These are phyloP conservation scores for Sebastes hubbsi DNA, from an alignment of 2,797 vertebrate species.

Conservation along the genomic window DNA sequence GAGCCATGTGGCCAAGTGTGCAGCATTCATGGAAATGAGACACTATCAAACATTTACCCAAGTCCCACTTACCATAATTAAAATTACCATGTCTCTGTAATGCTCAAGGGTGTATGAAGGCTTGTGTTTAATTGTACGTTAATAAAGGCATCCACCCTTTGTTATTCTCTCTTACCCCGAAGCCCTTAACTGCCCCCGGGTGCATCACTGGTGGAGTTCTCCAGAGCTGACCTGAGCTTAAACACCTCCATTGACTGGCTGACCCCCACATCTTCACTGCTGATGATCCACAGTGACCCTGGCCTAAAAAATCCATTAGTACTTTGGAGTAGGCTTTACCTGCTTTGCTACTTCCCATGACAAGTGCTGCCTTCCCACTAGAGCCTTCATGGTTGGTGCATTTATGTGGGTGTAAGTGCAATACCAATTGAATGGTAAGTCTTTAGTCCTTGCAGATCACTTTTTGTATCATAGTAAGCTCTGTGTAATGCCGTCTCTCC, in stretches of 20 bases:
- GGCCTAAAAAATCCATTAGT: conserved; percentile 60
- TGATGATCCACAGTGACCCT: conserved; percentile 56
- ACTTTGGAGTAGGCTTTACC: conserved; percentile 43
- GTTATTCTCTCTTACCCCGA: not conserved
- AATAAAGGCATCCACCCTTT: conserved; percentile 24
- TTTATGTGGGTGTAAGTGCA: conserved; percentile 40
- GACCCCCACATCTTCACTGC: conserved; percentile 56
- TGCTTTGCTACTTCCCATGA: conserved; percentile 42
- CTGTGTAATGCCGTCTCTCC: conserved; percentile 16
- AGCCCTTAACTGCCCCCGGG: not conserved
- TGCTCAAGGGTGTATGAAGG: conserved; percentile 2
- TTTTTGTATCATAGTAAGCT: conserved; percentile 34
- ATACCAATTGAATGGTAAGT: conserved; percentile 38
- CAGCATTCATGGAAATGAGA: conserved; percentile 33
- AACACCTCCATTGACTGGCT: conserved; percentile 58
- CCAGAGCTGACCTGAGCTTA: conserved; percentile 28
- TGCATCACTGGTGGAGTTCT: conserved; percentile 29
- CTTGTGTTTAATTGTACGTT: conserved; percentile 35
- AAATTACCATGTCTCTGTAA: conserved; percentile 22
- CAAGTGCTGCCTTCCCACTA: conserved; percentile 33
- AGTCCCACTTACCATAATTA: conserved; percentile 33
- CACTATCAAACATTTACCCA: conserved; percentile 42
- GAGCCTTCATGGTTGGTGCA: conserved; percentile 20
- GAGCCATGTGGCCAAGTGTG: conserved; percentile 21
- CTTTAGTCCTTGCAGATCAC: conserved; percentile 39